Base-by-base conservation (phyloP, 2,797 vertebrate species). In the Tapirus indicus region DNA sequence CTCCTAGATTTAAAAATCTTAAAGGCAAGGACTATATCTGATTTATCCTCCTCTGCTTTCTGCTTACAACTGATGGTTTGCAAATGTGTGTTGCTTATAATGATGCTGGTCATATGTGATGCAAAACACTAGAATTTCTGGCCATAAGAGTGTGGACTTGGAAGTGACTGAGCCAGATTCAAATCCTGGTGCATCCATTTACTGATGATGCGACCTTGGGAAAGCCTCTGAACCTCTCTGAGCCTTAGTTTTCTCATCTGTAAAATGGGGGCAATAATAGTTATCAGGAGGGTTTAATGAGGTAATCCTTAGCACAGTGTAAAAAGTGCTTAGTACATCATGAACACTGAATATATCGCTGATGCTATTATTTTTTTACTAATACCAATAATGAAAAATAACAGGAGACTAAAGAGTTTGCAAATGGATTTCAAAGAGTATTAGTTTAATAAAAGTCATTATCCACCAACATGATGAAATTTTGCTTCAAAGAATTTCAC, bases 71-170 rank as follows among this genome's bases (percentile, higher is more conserved):
- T 69, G 32, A 96, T 47, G 71, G 49, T 86, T 90, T 3, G 11
- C 47, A 68, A 58, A 52, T 91, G 54, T 71, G 29, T 74, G 71
- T 85, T 68, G 54, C 74, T 95, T 85, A 84, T 62, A 82, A 91
- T 49, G 9, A 75, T 62, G 77, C 9, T 68, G 32, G 41, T 82
- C 35, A 38, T 13, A 72, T 93, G n/a, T 92, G 79, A 47, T 62
- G 71, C 41, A 93, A 94, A 87, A 83, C 82, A 66, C 79, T 77
- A 56, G 29, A 69, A 23, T 71, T 84, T 93, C 84, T 49, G 82
- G 21, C 58, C 49, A 32, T 88, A 11, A 93, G n/a, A 78, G 38
- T 20, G 49, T 27, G 17, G 44, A 74, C 52, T 83, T 32, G n/a
- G 47, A 94, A 80, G 60, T 87, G 25, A 87, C 56, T 72, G 32